Conservation (phyloP, 2,113 vertebrate species). For the Indicator indicator region DNA sequence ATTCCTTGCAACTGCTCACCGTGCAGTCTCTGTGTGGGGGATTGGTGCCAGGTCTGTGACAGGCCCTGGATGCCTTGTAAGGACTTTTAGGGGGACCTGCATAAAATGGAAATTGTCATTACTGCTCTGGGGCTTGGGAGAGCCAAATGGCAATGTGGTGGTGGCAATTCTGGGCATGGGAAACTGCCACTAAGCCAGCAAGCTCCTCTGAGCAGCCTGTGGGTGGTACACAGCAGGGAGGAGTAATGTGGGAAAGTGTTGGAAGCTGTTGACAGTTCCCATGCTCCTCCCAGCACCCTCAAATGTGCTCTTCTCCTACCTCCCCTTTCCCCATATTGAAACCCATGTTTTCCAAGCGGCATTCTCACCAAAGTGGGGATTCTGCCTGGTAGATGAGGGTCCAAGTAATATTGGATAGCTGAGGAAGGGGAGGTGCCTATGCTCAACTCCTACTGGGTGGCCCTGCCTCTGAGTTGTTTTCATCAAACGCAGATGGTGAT, state of each 20-base stretch:
- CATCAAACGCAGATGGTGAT: slow-evolving; percentile 30
- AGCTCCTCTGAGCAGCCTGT: neutral
- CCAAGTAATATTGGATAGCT: rapidly evolving
- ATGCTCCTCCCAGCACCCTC: neutral
- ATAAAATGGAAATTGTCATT: rapidly evolving
- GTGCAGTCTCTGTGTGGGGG: neutral
- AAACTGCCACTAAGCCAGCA: neutral
- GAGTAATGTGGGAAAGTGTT: neutral
- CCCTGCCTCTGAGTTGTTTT: neutral
- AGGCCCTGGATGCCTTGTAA: neutral
- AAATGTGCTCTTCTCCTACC: neutral
- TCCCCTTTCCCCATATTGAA: neutral
- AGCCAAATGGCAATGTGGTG: rapidly evolving
- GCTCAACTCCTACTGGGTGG: neutral
- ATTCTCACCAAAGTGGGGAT: rapidly evolving
- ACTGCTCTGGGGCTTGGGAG: neutral
- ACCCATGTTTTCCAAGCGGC: rapidly evolving
- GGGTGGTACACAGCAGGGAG: slow-evolving; percentile 5
- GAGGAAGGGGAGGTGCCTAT: rapidly evolving
- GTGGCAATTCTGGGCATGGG: neutral
- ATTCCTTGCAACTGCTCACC: neutral
- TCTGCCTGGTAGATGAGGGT: no score
- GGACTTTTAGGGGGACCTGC: neutral
- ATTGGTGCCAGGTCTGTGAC: neutral
- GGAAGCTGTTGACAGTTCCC: neutral